phyloP scores from a whole-genome alignment of 2,113 vertebrate genomes.

The Pachycephala philippinensis region DNA sequence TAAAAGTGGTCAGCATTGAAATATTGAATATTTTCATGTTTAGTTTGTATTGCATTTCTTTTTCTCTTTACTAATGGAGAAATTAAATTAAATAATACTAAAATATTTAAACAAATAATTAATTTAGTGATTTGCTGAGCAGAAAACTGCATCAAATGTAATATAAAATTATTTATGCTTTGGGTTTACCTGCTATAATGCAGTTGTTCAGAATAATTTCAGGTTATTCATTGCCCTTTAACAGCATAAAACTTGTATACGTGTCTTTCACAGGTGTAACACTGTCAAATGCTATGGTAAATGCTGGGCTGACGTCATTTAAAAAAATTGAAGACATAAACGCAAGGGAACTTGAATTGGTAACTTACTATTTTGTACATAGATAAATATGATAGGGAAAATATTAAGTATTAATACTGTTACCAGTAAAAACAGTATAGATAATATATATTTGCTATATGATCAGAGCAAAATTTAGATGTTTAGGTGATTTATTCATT shows the following conservation, averaged over 20 bases:
- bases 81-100: neutral
- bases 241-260: neutral
- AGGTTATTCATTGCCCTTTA: neutral
- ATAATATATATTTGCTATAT: neutral
- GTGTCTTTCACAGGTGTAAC: constrained; percentile 80
- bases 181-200: neutral
- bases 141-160: neutral
- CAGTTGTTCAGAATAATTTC: constrained; percentile 9
- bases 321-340: constrained; percentile 91
- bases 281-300: constrained; percentile 91
- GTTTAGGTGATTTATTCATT: neutral
- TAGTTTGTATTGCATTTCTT: neutral
- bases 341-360: constrained; percentile 91
- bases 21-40: neutral
- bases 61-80: neutral
- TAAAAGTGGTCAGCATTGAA: neutral
- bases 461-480: neutral
- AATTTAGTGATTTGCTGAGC: neutral
- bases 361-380: constrained; percentile 51
- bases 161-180: neutral
- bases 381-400: neutral
- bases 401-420: neutral
- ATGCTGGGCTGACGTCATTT: constrained; percentile 92
- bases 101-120: neutral
- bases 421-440: neutral